Conservation (phyloP, 2,797 vertebrate genomes). For the Pipistrellus kuhlii region DNA sequence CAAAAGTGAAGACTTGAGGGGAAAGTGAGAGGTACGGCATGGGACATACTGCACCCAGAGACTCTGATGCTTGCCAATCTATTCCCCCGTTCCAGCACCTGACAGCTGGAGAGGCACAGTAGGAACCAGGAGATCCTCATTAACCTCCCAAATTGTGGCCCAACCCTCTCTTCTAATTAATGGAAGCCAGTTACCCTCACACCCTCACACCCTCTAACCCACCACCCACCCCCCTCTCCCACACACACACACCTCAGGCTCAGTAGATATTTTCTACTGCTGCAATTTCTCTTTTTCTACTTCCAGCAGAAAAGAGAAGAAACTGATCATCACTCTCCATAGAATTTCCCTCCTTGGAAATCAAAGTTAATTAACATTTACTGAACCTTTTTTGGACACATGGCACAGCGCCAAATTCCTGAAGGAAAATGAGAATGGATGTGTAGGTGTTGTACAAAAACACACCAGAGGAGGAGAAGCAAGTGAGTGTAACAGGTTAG, state of each 20-base stretch:
- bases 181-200: neutral
- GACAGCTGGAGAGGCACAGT: neutral
- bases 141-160: neutral
- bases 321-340: conserved; percentile 21
- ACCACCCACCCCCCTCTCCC: too few relatives aligned
- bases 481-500: neutral
- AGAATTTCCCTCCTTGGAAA: conserved; percentile 64
- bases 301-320: conserved; percentile 21
- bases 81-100: neutral
- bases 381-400: conserved; percentile 62
- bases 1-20: neutral
- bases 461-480: conserved; percentile 18
- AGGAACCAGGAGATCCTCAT: neutral
- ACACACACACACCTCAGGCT: neutral
- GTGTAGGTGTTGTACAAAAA: neutral
- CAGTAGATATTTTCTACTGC: neutral
- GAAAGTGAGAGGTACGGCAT: neutral
- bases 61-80: neutral
- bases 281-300: conserved; percentile 54
- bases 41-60: neutral
- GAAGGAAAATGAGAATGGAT: conserved; percentile 56
- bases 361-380: conserved; percentile 79
- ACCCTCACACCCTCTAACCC: too few relatives aligned
- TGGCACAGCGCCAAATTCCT: conserved; percentile 52
- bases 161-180: neutral